Conservation (phyloP, 2,797 vertebrate species). For the Ciconia nigra region DNA sequence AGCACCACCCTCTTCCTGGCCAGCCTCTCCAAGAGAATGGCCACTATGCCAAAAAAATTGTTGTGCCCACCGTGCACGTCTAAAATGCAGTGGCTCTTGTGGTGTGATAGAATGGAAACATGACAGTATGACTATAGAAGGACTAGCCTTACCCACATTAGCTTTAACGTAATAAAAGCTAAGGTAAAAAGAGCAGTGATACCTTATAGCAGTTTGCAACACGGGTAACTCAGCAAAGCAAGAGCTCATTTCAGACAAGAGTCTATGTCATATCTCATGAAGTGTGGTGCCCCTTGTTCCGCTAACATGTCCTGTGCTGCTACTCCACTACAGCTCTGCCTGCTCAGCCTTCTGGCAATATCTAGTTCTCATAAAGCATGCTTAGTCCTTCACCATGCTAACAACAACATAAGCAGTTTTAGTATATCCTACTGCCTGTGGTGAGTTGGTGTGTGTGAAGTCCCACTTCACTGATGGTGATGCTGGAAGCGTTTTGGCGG, state of each 20-base stretch:
- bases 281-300: not conserved
- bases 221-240: not conserved
- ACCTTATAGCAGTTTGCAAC: not conserved
- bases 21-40: not conserved
- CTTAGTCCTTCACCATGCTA: not conserved
- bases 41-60: not conserved
- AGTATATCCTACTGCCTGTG: not conserved
- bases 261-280: not conserved
- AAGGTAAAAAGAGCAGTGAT: not conserved
- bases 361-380: not conserved
- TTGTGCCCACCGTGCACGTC: fast-evolving
- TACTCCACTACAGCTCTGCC: not conserved
- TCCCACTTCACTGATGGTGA: not conserved
- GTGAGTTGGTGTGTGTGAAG: not conserved
- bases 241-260: not conserved
- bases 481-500: not conserved
- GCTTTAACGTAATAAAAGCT: not conserved
- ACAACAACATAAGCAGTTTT: not conserved
- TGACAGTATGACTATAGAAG: not conserved
- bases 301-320: not conserved
- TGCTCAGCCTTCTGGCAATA: not conserved
- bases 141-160: not conserved
- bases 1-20: not conserved
- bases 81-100: not conserved
- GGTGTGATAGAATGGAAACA: not conserved